Percentiles rank a stretch among this genome's conserved stretches.
These are phyloP conservation scores for Erebia epiphron DNA, from an alignment of 2,888 invertebrate species.

Conservation along the genomic window DNA sequence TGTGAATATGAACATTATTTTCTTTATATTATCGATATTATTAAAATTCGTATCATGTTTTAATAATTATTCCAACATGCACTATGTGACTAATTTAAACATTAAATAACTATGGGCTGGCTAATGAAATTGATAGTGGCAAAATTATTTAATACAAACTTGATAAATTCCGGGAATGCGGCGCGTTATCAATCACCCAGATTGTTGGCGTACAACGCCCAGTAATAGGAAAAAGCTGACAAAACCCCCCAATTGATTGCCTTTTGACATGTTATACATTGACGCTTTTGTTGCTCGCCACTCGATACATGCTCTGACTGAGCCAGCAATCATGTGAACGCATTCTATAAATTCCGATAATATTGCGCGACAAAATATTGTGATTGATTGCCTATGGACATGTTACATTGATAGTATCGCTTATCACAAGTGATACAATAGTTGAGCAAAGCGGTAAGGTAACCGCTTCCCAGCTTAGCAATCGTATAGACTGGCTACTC, in stretches of 20 bases:
- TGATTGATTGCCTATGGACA: conserved; percentile 25
- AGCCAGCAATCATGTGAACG: conserved; percentile 2
- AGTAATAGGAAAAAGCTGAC: conserved; percentile 25
- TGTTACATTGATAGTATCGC: conserved; percentile 32
- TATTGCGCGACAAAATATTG: conserved; percentile 30
- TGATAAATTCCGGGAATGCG: conserved; percentile 39
- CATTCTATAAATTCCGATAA: conserved; percentile 18
- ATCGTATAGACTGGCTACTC: background rate
- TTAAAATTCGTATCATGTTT: background rate
- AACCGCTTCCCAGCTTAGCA: conserved; percentile 1
- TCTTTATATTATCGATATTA: background rate
- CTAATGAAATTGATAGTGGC: conserved; percentile 27
- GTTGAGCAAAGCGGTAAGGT: conserved; percentile 10
- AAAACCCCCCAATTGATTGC: conserved; percentile 16
- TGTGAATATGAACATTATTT: background rate
- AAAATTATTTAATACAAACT: conserved; percentile 38
- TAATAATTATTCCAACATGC: background rate
- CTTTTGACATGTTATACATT: conserved; percentile 9
- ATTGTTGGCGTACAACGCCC: conserved; percentile 30
- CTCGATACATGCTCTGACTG: background rate
- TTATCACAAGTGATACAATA: conserved; percentile 17
- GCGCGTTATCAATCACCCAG: conserved; percentile 38
- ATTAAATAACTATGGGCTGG: background rate
- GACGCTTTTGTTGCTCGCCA: conserved; percentile 16
- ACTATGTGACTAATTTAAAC: background rate